A percentile compares a stretch with the other conserved stretches of the same genome.
phyloP scores from a whole-genome alignment of 1,140 invertebrate species.

The Drosophila nikananu region DNA sequence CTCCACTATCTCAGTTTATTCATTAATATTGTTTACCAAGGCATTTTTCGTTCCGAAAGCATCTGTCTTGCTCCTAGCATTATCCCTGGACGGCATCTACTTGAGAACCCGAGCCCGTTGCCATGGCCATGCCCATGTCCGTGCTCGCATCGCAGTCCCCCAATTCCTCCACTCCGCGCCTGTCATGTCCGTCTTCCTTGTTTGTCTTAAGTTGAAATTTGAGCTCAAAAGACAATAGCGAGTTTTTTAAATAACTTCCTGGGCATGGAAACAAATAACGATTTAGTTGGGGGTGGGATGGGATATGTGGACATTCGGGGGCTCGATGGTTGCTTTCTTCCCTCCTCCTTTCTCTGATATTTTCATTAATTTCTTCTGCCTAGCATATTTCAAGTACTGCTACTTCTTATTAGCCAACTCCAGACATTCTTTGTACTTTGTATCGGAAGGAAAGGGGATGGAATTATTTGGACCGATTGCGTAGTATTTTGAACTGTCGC shows the following conservation, averaged over 20 bases:
- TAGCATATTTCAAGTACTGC: constrained; percentile 40
- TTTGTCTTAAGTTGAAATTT: constrained; percentile 67
- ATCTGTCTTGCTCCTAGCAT: constrained; percentile 35
- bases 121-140: constrained; percentile 27
- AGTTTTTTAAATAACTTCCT: constrained; percentile 61
- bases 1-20: constrained; percentile 44
- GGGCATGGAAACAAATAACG: constrained; percentile 42
- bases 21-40: constrained; percentile 71
- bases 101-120: constrained; percentile 33
- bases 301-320: constrained; percentile 47
- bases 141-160: not conserved
- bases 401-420: constrained; percentile 48
- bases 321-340: constrained; percentile 12
- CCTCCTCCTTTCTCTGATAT: constrained; percentile 1
- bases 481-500: constrained; percentile 40
- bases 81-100: constrained; percentile 34
- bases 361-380: constrained; percentile 59
- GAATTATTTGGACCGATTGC: constrained; percentile 5
- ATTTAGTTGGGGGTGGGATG: constrained; percentile 2
- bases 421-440: constrained; percentile 34
- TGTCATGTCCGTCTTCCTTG: constrained; percentile 61
- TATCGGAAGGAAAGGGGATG: constrained; percentile 5
- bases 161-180: constrained; percentile 8
- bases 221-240: constrained; percentile 63
- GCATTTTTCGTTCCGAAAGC: constrained; percentile 53